Evolutionary conservation across 2,797 vertebrate genomes (phyloP), one percentile per base, ranked within the genome.

Genomic region (Argyrosomus regius): DNA sequence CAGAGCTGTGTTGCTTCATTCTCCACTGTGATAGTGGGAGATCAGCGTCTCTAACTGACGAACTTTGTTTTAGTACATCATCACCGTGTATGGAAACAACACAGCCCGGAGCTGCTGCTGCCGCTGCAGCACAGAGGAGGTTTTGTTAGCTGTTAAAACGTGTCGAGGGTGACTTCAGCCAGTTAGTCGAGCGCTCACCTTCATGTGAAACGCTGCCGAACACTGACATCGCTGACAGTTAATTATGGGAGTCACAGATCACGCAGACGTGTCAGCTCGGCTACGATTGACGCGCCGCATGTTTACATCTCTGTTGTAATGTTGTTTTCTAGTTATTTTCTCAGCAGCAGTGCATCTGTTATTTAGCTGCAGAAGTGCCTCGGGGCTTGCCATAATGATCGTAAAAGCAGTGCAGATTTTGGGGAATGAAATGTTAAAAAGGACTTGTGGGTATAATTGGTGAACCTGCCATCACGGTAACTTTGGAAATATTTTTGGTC

Each of bases 191-290:
- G 86, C 81, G 61, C 82, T 89, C 91, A 92, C 91, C 91, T 93
- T 90, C 89, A 89, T 91, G 92, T 89, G 89, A 88, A 85, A 87
- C 81, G 73, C 85, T 83, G 87, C 89, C 49, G 77, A 89, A 87
- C 83, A 88, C 84, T 87, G 93, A 93, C 92, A 92, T 89, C 62
- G 53, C 86, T 95, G 94, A 95, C 95, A 95, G 93, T 93, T 96
- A 95, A 95, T 95, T 95, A 94, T 86, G 84, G 89, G 76, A 92
- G 92, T 85, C 90, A 92, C 93, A 92, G 92, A 94, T 95, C 92
- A 92, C 12, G 72, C 83, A 86, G 92, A 89, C 87, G 63, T 90
- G 92, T 90, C 93, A 93, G 91, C 90, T 88, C 49, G 73, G 87
- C 89, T 84, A 46, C 87, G 82, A 91, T 91, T 93, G 91, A 92